These are phyloP conservation scores for human (Homo sapiens) DNA, from an alignment of 2,113 vertebrate species.

Conservation along the genomic window DNA sequence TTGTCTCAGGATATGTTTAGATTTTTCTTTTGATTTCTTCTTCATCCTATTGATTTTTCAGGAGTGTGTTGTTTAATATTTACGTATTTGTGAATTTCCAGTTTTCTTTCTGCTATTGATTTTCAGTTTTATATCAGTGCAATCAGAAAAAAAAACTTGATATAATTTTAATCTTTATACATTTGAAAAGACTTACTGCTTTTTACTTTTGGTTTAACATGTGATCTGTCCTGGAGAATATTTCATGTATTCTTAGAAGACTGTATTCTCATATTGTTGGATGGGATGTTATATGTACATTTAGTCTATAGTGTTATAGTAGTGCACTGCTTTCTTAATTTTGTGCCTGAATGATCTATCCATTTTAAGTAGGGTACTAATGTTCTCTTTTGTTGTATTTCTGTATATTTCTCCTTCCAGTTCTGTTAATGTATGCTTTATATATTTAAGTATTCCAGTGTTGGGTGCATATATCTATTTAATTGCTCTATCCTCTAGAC, in stretches of 20 bases:
- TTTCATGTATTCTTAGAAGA: neutral
- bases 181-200: neutral
- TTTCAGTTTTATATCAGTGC: neutral
- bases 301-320: too few species aligned
- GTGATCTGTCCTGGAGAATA: neutral
- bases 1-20: neutral
- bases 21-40: neutral
- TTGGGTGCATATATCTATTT: neutral
- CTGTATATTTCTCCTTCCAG: neutral
- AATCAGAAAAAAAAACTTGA: neutral
- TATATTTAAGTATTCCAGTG: neutral
- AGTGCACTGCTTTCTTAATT: too few species aligned
- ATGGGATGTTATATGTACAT: neutral
- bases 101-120: neutral
- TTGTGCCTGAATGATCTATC: too few species aligned
- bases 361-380: neutral
- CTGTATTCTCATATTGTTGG: neutral
- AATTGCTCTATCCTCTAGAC: neutral
- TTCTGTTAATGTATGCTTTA: neutral
- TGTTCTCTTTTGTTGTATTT: neutral
- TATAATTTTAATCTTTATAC: neutral
- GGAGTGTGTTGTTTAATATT: neutral
- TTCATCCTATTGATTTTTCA: neutral
- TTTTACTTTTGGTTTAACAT: neutral
- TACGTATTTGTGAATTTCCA: neutral